These are phyloP conservation scores for Beris chalybata DNA, from an alignment of 2,888 invertebrate species.

Conservation along the genomic window DNA sequence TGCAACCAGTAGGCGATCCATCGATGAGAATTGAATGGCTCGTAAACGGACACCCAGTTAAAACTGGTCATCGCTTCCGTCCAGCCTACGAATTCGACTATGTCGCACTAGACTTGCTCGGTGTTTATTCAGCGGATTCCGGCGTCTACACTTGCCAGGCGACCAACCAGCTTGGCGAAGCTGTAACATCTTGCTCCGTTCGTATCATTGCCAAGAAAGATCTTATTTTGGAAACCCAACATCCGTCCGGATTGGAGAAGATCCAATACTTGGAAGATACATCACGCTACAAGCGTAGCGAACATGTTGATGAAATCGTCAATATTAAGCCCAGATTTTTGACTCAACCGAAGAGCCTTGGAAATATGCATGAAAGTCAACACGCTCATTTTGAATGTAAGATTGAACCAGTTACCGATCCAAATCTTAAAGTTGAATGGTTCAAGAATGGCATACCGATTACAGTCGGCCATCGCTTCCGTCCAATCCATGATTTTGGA, in stretches of 20 bases:
- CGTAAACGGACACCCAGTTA: conserved; percentile 89
- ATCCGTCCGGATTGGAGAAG: conserved; percentile 88
- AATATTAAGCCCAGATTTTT: conserved; percentile 82
- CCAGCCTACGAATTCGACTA: conserved; percentile 97
- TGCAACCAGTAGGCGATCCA: conserved; percentile 89
- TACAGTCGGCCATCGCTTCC: conserved; percentile 90
- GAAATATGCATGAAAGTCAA: conserved; percentile 82
- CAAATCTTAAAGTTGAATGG: conserved; percentile 96
- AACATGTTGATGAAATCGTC: conserved; percentile 80
- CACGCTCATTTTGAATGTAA: conserved; percentile 98
- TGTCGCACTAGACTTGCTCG: conserved; percentile 92
- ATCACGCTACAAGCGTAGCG: conserved; percentile 79
- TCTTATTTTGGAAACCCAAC: conserved; percentile 83
- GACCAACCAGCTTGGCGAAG: conserved; percentile 91
- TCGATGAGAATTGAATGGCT: conserved; percentile 95
- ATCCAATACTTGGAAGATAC: conserved; percentile 89
- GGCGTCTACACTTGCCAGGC: conserved; percentile 96
- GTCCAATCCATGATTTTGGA: conserved; percentile 97
- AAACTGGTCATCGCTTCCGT: conserved; percentile 90
- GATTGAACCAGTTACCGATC: conserved; percentile 94
- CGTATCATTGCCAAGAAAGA: conserved; percentile 88
- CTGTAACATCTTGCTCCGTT: conserved; percentile 88
- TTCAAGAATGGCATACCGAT: conserved; percentile 93
- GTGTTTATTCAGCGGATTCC: conserved; percentile 96
- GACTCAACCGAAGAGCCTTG: conserved; percentile 83